Percentiles rank a stretch among this genome's conserved stretches.
These are phyloP conservation scores for Leptoteleia sp. DNA, from an alignment of 1,140 invertebrate genomes.

Conservation along the genomic window DNA sequence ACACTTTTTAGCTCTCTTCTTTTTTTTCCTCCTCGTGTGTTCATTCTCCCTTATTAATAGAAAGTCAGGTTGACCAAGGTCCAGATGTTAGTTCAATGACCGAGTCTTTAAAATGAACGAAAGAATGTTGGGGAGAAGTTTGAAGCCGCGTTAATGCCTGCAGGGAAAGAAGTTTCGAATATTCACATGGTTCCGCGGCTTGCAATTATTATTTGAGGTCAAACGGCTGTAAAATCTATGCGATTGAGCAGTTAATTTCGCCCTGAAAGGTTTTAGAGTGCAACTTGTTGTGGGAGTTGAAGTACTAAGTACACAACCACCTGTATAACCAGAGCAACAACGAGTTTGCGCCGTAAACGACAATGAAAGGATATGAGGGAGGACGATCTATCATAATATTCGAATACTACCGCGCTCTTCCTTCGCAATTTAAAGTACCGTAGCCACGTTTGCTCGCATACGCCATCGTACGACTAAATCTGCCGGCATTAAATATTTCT, in stretches of 20 bases:
- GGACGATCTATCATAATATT: conserved; percentile 12
- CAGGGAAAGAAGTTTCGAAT: conserved; percentile 8
- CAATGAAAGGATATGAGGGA: conserved; percentile 41
- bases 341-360: conserved; percentile 52
- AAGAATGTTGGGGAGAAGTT: conserved; percentile 12
- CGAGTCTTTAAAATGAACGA: conserved; percentile 26
- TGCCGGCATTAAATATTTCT: background rate
- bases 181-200: conserved; percentile 12
- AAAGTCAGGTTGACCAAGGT: conserved; percentile 40
- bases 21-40: background rate
- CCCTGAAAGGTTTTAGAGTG: conserved; percentile 47
- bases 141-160: too few relatives aligned
- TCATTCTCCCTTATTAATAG: conserved; percentile 5
- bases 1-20: too few relatives aligned
- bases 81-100: conserved; percentile 54
- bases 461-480: background rate
- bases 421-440: conserved; percentile 6
- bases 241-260: conserved; percentile 55
- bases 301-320: conserved; percentile 57
- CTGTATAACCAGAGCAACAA: conserved; percentile 54
- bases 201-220: conserved; percentile 49
- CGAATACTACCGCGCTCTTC: background rate
- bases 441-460: conserved; percentile 1
- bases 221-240: conserved; percentile 44
- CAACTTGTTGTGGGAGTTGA: conserved; percentile 56